Conservation (phyloP, 2,888 invertebrate genomes). For the Lymantria dispar region DNA sequence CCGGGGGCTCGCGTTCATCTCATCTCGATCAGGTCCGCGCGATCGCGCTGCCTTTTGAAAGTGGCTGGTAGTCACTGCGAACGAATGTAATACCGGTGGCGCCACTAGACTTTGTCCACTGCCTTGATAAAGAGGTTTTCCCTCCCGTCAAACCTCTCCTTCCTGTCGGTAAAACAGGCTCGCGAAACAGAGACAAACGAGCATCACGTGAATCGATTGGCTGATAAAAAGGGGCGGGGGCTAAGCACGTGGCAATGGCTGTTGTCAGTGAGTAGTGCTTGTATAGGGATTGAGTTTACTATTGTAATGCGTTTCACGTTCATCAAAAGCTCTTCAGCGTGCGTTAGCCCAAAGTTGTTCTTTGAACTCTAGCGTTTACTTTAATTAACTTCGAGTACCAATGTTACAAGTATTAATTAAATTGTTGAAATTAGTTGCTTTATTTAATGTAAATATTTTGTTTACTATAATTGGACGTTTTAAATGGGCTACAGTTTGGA, state of each 20-base stretch:
- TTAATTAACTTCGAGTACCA: constrained; percentile 17
- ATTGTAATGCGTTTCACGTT: constrained; percentile 53
- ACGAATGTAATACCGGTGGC: constrained; percentile 44
- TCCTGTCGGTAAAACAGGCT: constrained; percentile 69
- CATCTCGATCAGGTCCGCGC: constrained; percentile 58
- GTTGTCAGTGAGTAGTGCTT: constrained; percentile 51
- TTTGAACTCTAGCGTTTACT: constrained; percentile 17
- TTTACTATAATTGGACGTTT: too few species aligned
- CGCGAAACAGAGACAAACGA: constrained; percentile 59
- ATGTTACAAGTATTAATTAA: neutral
- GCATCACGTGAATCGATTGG: constrained; percentile 72
- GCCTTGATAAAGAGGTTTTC: constrained; percentile 40
- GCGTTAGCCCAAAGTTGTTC: constrained; percentile 44
- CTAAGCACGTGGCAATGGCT: constrained; percentile 68
- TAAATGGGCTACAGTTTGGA: too few species aligned
- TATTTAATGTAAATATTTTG: too few species aligned
- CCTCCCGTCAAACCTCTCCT: constrained; percentile 44
- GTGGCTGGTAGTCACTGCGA: constrained; percentile 42
- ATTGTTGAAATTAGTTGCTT: too few species aligned
- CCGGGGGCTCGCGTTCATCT: constrained; percentile 65
- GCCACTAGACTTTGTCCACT: constrained; percentile 55
- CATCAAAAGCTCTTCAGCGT: constrained; percentile 44
- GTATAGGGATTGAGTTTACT: constrained; percentile 51
- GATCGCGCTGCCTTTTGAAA: constrained; percentile 56
- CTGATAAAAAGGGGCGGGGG: constrained; percentile 70